phyloP scores from a whole-genome alignment of 2,113 vertebrate genomes.

The Oceanodroma tethys region DNA sequence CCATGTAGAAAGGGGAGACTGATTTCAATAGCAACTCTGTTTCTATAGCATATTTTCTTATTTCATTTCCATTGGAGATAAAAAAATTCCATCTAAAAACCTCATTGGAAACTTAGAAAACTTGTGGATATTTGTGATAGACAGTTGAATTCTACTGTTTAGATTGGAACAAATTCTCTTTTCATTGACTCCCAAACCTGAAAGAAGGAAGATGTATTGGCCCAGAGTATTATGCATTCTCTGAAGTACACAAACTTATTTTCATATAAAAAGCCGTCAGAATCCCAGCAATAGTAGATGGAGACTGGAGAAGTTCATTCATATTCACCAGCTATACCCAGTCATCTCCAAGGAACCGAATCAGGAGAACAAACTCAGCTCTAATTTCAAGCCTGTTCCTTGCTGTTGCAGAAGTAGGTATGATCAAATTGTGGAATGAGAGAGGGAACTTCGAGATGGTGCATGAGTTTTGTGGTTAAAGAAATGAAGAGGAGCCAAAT shows the following conservation, averaged over 20 bases:
- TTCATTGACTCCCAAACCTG: neutral
- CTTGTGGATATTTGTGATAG: neutral
- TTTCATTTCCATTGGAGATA: neutral
- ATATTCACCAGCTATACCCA: neutral
- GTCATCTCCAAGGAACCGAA: neutral
- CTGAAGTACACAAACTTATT: neutral
- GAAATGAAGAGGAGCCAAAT: neutral
- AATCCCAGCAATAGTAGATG: neutral
- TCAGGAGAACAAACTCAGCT: neutral
- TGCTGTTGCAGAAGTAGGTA: neutral
- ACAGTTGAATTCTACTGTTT: neutral
- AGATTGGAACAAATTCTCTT: neutral
- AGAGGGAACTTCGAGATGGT: neutral
- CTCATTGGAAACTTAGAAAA: neutral
- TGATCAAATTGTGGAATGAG: neutral
- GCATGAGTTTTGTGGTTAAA: neutral
- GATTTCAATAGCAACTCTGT: neutral
- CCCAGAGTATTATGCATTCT: neutral
- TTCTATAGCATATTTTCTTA: neutral
- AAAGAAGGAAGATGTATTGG: neutral
- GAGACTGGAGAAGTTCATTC: neutral
- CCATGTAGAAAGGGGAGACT: neutral
- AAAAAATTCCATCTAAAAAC: neutral
- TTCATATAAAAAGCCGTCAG: neutral
- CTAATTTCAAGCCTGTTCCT: neutral